phyloP scores from a whole-genome alignment of 53 echinoderm and acorn worm species.

The Echinarachnius parma region DNA sequence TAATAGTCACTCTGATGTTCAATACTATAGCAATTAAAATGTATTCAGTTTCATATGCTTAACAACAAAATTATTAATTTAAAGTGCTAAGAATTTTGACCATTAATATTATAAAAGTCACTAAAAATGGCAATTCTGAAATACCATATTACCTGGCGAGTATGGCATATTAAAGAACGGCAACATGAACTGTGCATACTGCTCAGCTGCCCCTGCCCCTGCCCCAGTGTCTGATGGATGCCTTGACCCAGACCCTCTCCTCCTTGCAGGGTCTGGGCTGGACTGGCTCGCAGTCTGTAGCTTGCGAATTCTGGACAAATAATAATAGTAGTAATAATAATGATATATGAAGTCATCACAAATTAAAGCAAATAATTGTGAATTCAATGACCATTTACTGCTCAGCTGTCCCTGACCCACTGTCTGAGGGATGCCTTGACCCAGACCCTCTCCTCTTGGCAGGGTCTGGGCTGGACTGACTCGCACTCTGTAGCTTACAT shows the following conservation, averaged over 20 bases:
- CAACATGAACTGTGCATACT: slow-evolving; percentile 41
- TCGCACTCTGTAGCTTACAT: slow-evolving; percentile 15
- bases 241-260: slow-evolving; percentile 13
- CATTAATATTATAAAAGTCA: too few relatives aligned
- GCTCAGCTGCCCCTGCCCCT: slow-evolving; percentile 22
- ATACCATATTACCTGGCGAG: slow-evolving; percentile 30
- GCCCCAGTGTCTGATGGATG: not conserved
- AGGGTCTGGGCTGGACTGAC: slow-evolving; percentile 3
- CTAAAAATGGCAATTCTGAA: not conserved
- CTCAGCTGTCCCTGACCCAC: slow-evolving; percentile 10
- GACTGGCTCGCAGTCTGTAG: slow-evolving; percentile 12
- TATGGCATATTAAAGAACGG: slow-evolving; percentile 45
- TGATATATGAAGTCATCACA: too few relatives aligned
- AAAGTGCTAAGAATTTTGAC: too few relatives aligned
- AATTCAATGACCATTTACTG: too few relatives aligned
- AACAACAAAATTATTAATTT: too few relatives aligned
- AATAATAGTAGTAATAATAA: too few relatives aligned
- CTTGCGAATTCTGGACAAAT: slow-evolving; percentile 14
- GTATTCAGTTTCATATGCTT: too few relatives aligned
- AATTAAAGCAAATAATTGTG: too few relatives aligned
- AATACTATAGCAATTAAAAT: too few relatives aligned
- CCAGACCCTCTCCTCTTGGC: slow-evolving; percentile 13
- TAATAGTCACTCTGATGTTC: too few relatives aligned
- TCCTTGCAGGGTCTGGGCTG: not conserved
- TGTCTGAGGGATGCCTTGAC: slow-evolving; percentile 1